Evolutionary conservation across 1,140 invertebrate genomes (phyloP), one percentile per base, ranked within the genome.

Genomic region (Diorhabda sublineata): DNA sequence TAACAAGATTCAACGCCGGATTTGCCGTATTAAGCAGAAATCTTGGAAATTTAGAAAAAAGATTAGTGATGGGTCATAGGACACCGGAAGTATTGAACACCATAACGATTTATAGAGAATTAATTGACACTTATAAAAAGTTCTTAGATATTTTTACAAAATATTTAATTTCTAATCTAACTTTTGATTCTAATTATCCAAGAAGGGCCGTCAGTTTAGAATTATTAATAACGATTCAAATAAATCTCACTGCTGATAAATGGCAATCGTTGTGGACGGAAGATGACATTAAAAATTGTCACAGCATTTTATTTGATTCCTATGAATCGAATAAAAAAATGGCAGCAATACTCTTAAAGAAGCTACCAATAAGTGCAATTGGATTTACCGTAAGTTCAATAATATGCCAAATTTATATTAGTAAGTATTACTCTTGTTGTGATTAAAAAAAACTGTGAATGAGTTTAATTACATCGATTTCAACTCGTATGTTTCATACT

Each of bases 261-360:
- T 77, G 76, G 76, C 63, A 66, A 45, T 68, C 44, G 45, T 74
- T 68, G 56, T 74, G 69, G 71, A 67, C 65, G 5, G 69, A 71
- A 61, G 74, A 76, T 26, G 76, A 77, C 56, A 70, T 77, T 8
- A 69, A 74, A 44, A 76, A 76, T 64, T 73, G 75, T 47, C 74
- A 77, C 47, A 69, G 70, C 45, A 71, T 77, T 56, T 45, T 77
- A 9, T 71, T 71, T 56, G 76, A 77, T 62, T 69, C 67, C 47
- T 77, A 77, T 45, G 76, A 77, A 56, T 47, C 47, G 4, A 77
- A 77, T 71, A 76, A 76, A 60, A 71, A 68, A 58, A 73, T 77
- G 72, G 73, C 73, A 6, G 69, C 74, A 3, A 68, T 67, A n/a
- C 43, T 77, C 4, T 66, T 77, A 8, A 70, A 70, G 7, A 72